These are phyloP conservation scores for Ectemnius cavifrons DNA, from an alignment of 2,888 invertebrate species.

Conservation along the genomic window DNA sequence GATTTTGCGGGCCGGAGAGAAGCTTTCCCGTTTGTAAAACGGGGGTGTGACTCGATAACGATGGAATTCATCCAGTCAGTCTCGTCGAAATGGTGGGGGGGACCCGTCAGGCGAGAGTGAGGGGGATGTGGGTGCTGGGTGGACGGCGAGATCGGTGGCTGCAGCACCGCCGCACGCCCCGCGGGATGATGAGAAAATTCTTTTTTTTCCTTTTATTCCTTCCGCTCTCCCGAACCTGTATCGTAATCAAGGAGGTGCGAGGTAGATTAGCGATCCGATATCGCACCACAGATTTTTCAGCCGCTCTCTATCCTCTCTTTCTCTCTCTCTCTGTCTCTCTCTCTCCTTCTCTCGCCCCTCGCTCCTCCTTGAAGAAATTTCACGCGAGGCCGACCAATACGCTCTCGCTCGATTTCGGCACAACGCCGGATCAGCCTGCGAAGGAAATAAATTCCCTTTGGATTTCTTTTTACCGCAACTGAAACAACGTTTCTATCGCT, in stretches of 20 bases:
- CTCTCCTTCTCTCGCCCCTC: neutral
- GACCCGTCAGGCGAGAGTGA: constrained; percentile 21
- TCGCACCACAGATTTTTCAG: constrained; percentile 52
- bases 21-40: constrained; percentile 65
- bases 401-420: constrained; percentile 43
- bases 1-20: constrained; percentile 64
- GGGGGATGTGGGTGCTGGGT: constrained; percentile 15
- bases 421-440: constrained; percentile 18
- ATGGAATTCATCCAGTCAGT: constrained; percentile 63
- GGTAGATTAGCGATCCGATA: constrained; percentile 63
- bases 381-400: constrained; percentile 48
- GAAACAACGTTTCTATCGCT: no score
- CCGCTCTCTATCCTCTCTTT: no score
- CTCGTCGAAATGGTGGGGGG: constrained; percentile 31
- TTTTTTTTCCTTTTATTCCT: constrained; percentile 54
- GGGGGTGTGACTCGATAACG: constrained; percentile 70
- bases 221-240: constrained; percentile 58
- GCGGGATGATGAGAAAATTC: constrained; percentile 56
- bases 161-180: constrained; percentile 17
- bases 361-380: constrained; percentile 49
- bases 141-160: constrained; percentile 13
- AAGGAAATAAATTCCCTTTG: constrained; percentile 16
- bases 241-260: constrained; percentile 63
- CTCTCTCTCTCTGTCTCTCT: no score
- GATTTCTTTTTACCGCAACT: neutral